phyloP scores from a whole-genome alignment of 2,888 invertebrate genomes.

The Coenonympha glycerion region DNA sequence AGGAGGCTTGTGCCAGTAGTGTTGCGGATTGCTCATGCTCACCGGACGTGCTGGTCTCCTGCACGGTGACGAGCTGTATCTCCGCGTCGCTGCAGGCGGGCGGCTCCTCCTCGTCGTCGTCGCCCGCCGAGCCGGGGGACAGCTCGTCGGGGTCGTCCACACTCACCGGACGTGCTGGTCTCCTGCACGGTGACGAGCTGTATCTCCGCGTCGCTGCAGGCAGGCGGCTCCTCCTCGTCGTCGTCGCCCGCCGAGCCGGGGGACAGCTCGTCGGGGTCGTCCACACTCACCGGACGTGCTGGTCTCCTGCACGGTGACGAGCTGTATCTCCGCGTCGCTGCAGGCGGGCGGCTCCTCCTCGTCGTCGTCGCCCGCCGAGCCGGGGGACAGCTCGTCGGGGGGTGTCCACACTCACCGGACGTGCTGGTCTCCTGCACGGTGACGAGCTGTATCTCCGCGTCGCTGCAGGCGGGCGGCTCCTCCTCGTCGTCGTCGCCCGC shows the following conservation, averaged over 20 bases:
- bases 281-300: slow-evolving; percentile 43
- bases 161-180: slow-evolving; percentile 38
- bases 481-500: slow-evolving; percentile 51
- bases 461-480: slow-evolving; percentile 36
- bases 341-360: slow-evolving; percentile 41
- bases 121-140: slow-evolving; percentile 57
- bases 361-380: slow-evolving; percentile 51
- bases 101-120: slow-evolving; percentile 46
- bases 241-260: slow-evolving; percentile 57
- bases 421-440: slow-evolving; percentile 43
- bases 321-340: slow-evolving; percentile 37
- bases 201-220: slow-evolving; percentile 37
- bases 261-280: slow-evolving; percentile 61
- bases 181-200: slow-evolving; percentile 48
- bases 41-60: slow-evolving; percentile 41
- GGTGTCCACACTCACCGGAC: slow-evolving; percentile 48
- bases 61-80: slow-evolving; percentile 47
- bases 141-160: slow-evolving; percentile 62
- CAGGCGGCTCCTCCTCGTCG: slow-evolving; percentile 42
- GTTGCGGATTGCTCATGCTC: no score
- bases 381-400: slow-evolving; percentile 62
- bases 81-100: slow-evolving; percentile 36
- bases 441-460: slow-evolving; percentile 43
- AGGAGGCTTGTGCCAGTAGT: no score
- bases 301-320: slow-evolving; percentile 49